Evolutionary conservation across 2,113 vertebrate genomes (phyloP), one percentile per base, ranked within the genome.

Genomic region (Archocentrus centrarchus): DNA sequence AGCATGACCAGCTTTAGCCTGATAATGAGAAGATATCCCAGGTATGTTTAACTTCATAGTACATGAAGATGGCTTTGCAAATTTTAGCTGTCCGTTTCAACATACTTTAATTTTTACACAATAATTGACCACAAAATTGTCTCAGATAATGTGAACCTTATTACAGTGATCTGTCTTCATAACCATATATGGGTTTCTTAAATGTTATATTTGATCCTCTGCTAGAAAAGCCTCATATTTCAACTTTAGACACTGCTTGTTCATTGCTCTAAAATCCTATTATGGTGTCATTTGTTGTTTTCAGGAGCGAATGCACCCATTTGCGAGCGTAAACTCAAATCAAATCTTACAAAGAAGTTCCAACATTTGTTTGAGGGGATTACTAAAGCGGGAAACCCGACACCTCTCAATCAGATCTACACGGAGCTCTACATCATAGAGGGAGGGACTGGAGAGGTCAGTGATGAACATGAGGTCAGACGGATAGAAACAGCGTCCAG

Each of bases 381-480:
- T 37, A 17, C 59, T 30, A 77, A 76, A 70, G 53, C 47, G 61
- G 81, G 73, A 64, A 77, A 61, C 20, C n/a, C 55, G n/a, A 85
- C 64, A 50, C 58, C 35, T 24, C 73, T 93, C 14, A 85, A 86
- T 17, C n/a, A 86, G 79, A 84, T 93, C 73, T 90, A 90, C 88
- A 89, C 89, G 66, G 89, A 93, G 63, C 81, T 91, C 68, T 84
- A 83, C 79, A 89, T 94, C 84, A 93, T 85, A 84, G 89, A 91
- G 10, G 68, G 73, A 59, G 87, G 81, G 20, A 53, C 59, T 30
- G 63, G 14, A 78, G 79, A 59, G 60, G 76, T 83, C 79, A 80
- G 66, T 35, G 9, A 77, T 1, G 76, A 91, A 83, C 87, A 93
- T 39, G 85, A 93, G 79, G 59, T 93, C 85, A 87, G 79, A 85